These are phyloP conservation scores for Toxotes chatareus DNA, from an alignment of 2,113 vertebrate genomes.

Conservation along the genomic window DNA sequence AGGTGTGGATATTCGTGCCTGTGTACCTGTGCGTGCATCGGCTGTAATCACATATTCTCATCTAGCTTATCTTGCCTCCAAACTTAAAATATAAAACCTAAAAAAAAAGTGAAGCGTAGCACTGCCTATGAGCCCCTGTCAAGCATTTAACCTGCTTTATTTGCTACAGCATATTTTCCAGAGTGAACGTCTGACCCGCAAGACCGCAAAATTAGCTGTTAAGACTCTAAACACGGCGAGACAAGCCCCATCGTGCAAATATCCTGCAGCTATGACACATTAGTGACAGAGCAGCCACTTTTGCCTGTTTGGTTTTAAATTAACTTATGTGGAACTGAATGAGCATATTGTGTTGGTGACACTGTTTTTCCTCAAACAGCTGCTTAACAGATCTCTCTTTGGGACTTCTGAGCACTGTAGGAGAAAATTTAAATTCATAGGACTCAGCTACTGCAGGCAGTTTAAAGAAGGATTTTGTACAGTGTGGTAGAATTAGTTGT, in stretches of 20 bases:
- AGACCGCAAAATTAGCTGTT: slow-evolving; percentile 27
- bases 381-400: slow-evolving; percentile 25
- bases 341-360: background rate
- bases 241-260: slow-evolving; percentile 46
- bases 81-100: background rate
- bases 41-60: background rate
- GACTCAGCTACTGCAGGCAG: background rate
- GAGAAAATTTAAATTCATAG: background rate
- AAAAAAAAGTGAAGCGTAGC: background rate
- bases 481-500: background rate
- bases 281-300: slow-evolving; percentile 38
- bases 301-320: slow-evolving; percentile 13
- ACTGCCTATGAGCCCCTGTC: background rate
- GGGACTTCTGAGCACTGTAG: background rate
- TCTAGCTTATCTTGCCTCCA: background rate
- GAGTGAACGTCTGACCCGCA: slow-evolving; percentile 23
- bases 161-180: background rate
- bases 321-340: background rate
- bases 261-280: slow-evolving; percentile 59
- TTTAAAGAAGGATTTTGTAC: slow-evolving; percentile 2
- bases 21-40: background rate
- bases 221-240: slow-evolving; percentile 2
- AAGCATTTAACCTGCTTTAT: background rate
- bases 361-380: slow-evolving; percentile 41
- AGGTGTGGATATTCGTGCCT: background rate